Percentiles rank a stretch among this genome's conserved stretches.
These are phyloP conservation scores for Epinephelus coioides DNA, from an alignment of 2,797 vertebrate species.

Conservation along the genomic window DNA sequence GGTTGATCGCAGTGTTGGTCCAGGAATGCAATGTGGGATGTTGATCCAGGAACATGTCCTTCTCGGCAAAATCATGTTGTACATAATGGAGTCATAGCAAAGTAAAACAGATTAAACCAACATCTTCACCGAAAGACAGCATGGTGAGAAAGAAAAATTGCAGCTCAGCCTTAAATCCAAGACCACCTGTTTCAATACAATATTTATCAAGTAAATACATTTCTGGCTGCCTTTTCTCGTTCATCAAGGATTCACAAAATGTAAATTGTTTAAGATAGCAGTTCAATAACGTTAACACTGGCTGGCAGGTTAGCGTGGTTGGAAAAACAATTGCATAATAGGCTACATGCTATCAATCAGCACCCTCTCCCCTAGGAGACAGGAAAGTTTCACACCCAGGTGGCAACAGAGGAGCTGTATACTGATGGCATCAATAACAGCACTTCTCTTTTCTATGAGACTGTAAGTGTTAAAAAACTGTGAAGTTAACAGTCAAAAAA, in stretches of 20 bases:
- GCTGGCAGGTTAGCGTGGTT: neutral
- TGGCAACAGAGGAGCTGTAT: slow-evolving; percentile 34
- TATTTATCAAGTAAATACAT: neutral
- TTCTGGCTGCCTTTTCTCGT: neutral
- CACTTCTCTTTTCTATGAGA: slow-evolving; percentile 1
- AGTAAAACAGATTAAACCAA: neutral
- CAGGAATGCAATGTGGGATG: no score
- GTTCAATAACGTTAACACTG: neutral
- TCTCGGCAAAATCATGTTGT: no score
- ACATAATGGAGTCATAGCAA: no score
- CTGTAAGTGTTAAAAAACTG: neutral
- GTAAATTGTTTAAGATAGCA: neutral
- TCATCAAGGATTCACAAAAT: neutral
- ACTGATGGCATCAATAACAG: slow-evolving; percentile 25
- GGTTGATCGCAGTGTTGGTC: no score
- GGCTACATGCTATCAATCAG: neutral
- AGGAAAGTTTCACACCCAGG: slow-evolving; percentile 44
- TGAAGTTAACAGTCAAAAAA: neutral
- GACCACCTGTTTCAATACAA: no score
- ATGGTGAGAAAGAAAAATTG: neutral
- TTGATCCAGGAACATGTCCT: no score
- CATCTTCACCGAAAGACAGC: neutral
- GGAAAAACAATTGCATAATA: slow-evolving; percentile 20
- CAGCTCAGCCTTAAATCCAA: no score
- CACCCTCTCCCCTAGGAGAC: slow-evolving; percentile 50